A percentile compares a stretch with the other conserved stretches of the same genome.
phyloP scores from a whole-genome alignment of 2,797 vertebrate species.

The Linurgus olivaceus region DNA sequence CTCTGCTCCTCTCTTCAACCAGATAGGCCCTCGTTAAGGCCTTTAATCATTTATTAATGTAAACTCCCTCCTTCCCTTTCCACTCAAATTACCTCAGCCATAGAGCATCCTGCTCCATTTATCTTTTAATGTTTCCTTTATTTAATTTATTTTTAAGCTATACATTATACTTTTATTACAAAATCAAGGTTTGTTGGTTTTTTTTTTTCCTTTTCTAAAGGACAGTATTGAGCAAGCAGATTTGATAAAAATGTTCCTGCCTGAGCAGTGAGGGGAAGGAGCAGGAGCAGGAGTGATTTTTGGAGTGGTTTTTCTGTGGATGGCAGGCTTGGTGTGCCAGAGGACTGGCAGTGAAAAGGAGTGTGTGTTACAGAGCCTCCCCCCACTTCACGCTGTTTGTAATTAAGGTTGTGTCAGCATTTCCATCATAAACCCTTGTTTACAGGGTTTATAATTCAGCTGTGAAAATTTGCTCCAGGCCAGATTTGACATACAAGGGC shows the following conservation, averaged over 20 bases:
- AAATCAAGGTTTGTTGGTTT: slow-evolving; percentile 47
- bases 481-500: slow-evolving; percentile 54
- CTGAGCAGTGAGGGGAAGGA: slow-evolving; percentile 5
- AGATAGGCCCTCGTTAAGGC: slow-evolving; percentile 80
- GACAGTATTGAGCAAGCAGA: slow-evolving; percentile 51
- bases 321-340: slow-evolving; percentile 41
- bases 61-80: slow-evolving; percentile 78
- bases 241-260: slow-evolving; percentile 45
- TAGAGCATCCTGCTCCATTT: slow-evolving; percentile 84
- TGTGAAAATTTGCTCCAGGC: slow-evolving; percentile 64
- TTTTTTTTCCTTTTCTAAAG: slow-evolving; percentile 44
- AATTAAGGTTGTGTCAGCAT: slow-evolving; percentile 66
- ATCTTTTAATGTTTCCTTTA: slow-evolving; percentile 86
- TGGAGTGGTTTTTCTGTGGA: slow-evolving; percentile 7
- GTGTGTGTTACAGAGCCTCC: slow-evolving; percentile 49
- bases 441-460: slow-evolving; percentile 66
- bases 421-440: slow-evolving; percentile 66
- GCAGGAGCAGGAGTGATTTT: slow-evolving; percentile 2
- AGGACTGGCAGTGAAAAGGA: slow-evolving; percentile 26
- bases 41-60: slow-evolving; percentile 87
- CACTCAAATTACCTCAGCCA: slow-evolving; percentile 83
- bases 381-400: slow-evolving; percentile 52
- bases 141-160: slow-evolving; percentile 85
- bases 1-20: slow-evolving; percentile 78
- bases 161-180: slow-evolving; percentile 80